Evolutionary conservation across 2,888 invertebrate genomes (phyloP), one percentile per base, ranked within the genome.

Genomic region (Oxystoma pomonae): DNA sequence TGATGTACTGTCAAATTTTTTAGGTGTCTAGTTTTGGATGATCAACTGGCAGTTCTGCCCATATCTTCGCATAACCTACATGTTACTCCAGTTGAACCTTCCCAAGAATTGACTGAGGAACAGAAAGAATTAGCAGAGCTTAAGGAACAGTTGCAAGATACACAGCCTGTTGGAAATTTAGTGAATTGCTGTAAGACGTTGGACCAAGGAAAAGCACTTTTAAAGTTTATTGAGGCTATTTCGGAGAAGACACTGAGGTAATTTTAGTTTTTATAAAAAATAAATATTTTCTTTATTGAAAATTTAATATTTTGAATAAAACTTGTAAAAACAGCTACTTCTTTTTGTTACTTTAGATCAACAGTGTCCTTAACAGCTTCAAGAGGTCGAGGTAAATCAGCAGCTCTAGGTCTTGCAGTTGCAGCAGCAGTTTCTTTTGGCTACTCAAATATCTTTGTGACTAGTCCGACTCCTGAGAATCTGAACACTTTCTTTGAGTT

Each of bases 381-480:
- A 2, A 87, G 99, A 82, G 98, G 99, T 50, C 86, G 99, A 62
- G 99, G 99, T 69, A 99, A 99, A 83, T 99, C 98, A 0, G 99
- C 99, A 0, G 94, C 98, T 1, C 83, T 99, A 55, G 98, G 98
- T 0, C 83, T 99, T 18, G 89, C 98, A 0, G 90, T 99, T 16
- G 91, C 94, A 7, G 92, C 90, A 0, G 91, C 94, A 0, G 85
- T 94, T 1, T 90, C 92, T 0, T 90, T 92, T 72, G 89, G 90
- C 20, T 85, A 85, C 75, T 92, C 95, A 51, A 97, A 96, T 78
- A 92, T 98, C 66, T 98, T 96, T 81, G 96, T 99, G 50, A 98
- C 99, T 0, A 96, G 97, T 60, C 99, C 99, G 0, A 94, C 94
- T 77, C 98, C 99, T 0, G 99, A 99, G 81, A 99, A 99, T 83